These are phyloP conservation scores for Heliangelus exortis DNA, from an alignment of 2,797 vertebrate species.

Conservation along the genomic window DNA sequence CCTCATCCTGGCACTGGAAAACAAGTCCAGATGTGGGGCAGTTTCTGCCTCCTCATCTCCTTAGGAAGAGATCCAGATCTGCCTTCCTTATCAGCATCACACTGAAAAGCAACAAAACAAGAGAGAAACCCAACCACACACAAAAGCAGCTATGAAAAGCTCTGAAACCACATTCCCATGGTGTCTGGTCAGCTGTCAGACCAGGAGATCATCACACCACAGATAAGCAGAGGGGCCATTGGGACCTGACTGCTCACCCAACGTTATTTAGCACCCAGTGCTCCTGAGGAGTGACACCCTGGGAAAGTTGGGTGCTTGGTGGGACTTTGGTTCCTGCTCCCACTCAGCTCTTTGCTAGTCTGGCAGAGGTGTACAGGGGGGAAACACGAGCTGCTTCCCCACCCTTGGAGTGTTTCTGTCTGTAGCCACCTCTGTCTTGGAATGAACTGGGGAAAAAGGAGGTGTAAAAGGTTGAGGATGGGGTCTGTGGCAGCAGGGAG, in stretches of 20 bases:
- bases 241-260: conserved; percentile 14
- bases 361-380: background rate
- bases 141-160: background rate
- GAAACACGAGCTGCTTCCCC: background rate
- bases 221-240: background rate
- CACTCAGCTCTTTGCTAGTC: background rate
- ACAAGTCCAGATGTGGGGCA: background rate
- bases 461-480: background rate
- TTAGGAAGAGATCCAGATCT: background rate
- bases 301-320: background rate
- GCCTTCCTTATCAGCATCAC: background rate
- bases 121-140: background rate
- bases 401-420: background rate
- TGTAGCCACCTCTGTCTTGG: background rate
- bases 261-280: background rate
- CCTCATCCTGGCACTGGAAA: background rate
- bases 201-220: background rate
- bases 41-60: background rate
- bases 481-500: background rate
- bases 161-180: background rate
- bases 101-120: background rate
- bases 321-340: background rate
- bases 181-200: background rate
- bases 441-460: background rate
- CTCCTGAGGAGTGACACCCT: background rate